Base-by-base conservation (phyloP, 1,140 invertebrate genomes). In the Drosophila pseudoobscura region DNA sequence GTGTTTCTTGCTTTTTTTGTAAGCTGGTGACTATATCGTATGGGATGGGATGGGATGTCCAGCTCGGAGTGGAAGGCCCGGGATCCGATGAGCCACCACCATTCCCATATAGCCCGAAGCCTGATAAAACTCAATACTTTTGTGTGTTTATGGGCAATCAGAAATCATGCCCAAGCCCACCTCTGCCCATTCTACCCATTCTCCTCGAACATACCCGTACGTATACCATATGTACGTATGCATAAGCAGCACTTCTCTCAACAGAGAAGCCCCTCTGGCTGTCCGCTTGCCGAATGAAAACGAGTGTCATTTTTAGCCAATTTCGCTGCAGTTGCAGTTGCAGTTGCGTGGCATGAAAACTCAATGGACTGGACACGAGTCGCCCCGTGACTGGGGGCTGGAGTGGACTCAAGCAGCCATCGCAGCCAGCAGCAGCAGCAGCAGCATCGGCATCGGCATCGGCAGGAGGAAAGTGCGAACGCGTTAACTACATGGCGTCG, bases 401-500 rank as follows among this genome's bases (percentile, higher is more conserved):
- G 17, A n/a, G 20, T 44, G 22, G 22, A 70, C 57, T 49, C 45
- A 52, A 50, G 41, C 51, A 56, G 45, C 9, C 31, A 35, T 35
- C 31, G 9, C 31, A 35, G 31, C 20, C 20, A 20, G 20, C 20
- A 17, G 17, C 20, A 20, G 20, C 20, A 20, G 20, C 20, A 20
- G 20, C 20, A 24, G 24, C 24, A 6, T 3, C 24, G 0, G 24
- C 24, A 6, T 26, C 35, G 11, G 35, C 35, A 39, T 5, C 35
- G 35, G 4, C 46, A 56, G 58, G 52, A 55, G 51, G 68, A 88
- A 85, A 85, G 80, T 87, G 82, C 82, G 77, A 87, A 85, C 82
- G 82, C 82, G 82, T 87, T 85, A 85, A 85, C 82, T 85, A 85
- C 82, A 85, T 85, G 82, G 82, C 82, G 82, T 85, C 82, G 82